Evolutionary conservation across 1,140 invertebrate species (phyloP), one percentile per base, ranked within the genome.

Genomic region (Prorops nasuta): DNA sequence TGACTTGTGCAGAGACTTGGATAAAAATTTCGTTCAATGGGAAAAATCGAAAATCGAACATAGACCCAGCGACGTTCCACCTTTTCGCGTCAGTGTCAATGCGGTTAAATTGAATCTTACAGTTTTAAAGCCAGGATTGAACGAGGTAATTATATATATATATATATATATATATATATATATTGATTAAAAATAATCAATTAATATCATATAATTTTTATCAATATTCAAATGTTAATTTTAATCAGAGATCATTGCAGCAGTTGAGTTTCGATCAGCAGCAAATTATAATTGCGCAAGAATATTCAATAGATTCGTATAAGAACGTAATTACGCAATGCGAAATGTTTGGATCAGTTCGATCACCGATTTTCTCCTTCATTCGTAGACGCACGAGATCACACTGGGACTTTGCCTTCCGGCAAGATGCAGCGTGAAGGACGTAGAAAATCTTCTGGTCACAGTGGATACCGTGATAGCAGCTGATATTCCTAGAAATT

Each of bases 391-490:
- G 18, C 59, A 61, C 34, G 44, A 50, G 15, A 58, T 76, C 39
- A 57, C 49, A 4, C 45, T 76, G 19, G 72, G 75, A 9, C 21
- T 74, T 6, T 77, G 74, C 44, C 37, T 75, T 16, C 74, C 73
- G 22, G 49, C 53, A 17, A 57, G 50, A n/a, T 77, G 74, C 42
- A 40, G 15, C 4, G 22, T 49, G 3, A 8, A 49, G 3, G 73
- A 75, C 35, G 54, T 72, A 1, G 45, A 57, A 12, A 48, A 50
- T 18, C 50, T 66, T 12, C 46, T 69, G 18, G 34, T 51, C 45
- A 61, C 61, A 32, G 49, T 50, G 3, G 19, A 47, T 22, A 57
- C 56, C 39, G 14, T 47, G 41, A 43, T 21, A 24, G 9, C 8
- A 40, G 24, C 55, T 7, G 49, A 58, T 36, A 38, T 63, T 6